Base-by-base conservation (phyloP, 2,797 vertebrate genomes). In the Lepidocolaptes lacrymiger region DNA sequence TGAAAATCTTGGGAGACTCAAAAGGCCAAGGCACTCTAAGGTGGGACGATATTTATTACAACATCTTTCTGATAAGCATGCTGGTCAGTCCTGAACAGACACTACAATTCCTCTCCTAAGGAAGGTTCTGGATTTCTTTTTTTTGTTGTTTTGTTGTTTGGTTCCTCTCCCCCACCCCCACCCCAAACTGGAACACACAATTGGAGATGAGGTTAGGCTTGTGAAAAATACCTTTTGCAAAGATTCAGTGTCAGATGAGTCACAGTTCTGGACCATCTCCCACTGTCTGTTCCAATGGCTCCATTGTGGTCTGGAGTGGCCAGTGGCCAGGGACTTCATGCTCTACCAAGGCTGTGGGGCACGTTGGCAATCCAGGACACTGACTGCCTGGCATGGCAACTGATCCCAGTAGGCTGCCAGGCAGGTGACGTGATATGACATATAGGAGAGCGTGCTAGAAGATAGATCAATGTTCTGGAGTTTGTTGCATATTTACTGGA, bases 361-460 rank as follows among this genome's bases (percentile, higher is more conserved):
- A 20, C 1, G 3, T 18, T 37, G 41, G 49, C 56, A 52, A 30
- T 14, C 14, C 34, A 44, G 39, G 32, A 28, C 34, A 51, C n/a
- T 1, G 27, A 4, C 7, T 4, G 55, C 7, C 43, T 56, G 24
- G 7, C 13, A 8, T 0, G 4, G 55, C 14, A 63, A 37, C 44
- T 71, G 52, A 32, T 34, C 28, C 14, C 44, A 32, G 0, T 0
- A 2, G 7, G 9, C 36, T 62, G 34, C 16, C 58, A 56, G 56
- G n/a, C 32, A 80, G 52, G 49, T 32, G 55, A 24, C 14, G 41
- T 71, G 43, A 58, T 30, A 49, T 30, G 85, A 30, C 9, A 23
- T 21, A 18, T 5, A 9, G 1, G 1, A 48, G 16, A 37, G 16
- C 1, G 2, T 22, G 7, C 20, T 39, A 37, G 34, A 36, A 69